phyloP scores from a whole-genome alignment of 2,113 vertebrate genomes.

The Nicator chloris region DNA sequence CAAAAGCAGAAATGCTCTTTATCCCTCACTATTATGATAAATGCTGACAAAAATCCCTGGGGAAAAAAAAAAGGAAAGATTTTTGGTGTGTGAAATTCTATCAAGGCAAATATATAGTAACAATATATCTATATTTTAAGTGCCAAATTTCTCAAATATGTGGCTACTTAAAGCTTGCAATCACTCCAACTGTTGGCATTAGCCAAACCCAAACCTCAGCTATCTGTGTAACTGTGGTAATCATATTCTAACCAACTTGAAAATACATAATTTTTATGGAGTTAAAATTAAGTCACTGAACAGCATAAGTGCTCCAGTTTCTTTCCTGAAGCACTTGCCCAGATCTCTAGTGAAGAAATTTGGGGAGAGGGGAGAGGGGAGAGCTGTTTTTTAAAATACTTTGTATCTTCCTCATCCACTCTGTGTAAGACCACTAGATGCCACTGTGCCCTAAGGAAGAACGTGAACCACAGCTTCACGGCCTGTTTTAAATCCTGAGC shows the following conservation, averaged over 20 bases:
- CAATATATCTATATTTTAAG: background rate
- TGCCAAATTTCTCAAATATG: background rate
- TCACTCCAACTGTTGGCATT: background rate
- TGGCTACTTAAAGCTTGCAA: background rate
- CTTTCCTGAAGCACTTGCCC: background rate
- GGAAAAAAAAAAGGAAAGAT: background rate
- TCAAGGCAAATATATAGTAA: background rate
- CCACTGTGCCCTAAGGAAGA: constrained; percentile 46
- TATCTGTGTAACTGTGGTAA: background rate
- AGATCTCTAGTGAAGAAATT: background rate
- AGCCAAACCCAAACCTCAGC: background rate
- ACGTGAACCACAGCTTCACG: background rate
- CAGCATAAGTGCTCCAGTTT: background rate
- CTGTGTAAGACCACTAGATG: constrained; percentile 37
- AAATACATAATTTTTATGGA: background rate
- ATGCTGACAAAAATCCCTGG: background rate
- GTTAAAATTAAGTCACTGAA: background rate
- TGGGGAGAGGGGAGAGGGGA: background rate
- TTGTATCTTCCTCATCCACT: background rate
- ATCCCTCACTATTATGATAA: background rate
- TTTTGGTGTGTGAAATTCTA: background rate
- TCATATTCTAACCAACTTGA: background rate
- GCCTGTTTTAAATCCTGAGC: background rate
- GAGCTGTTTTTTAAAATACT: background rate
- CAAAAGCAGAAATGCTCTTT: background rate